Evolutionary conservation across 1,140 invertebrate species (phyloP).

Genomic region (Latrodectus geometricus): DNA sequence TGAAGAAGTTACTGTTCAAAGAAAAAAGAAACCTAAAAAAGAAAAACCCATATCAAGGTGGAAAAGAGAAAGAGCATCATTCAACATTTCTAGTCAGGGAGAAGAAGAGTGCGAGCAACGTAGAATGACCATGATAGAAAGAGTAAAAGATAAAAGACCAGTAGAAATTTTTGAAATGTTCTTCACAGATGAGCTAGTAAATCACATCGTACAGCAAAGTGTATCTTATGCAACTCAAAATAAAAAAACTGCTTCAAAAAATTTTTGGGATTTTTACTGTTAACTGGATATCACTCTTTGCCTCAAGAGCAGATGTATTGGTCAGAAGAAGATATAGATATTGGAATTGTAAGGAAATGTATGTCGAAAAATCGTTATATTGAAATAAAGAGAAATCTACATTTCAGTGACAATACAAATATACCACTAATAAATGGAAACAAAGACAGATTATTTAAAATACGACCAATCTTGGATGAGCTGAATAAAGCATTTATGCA

Average conservation of each 20-base stretch:
- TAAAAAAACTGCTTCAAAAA: too few species aligned
- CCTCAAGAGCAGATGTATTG: conserved; percentile 17
- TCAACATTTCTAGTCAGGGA: conserved; percentile 41
- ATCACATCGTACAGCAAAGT: conserved; percentile 39
- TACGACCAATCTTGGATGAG: conserved; percentile 17
- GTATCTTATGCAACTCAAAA: conserved; percentile 40
- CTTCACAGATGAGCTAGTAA: conserved; percentile 39
- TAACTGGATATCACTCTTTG: conserved; percentile 17
- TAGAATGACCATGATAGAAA: conserved; percentile 42
- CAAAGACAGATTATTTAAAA: conserved; percentile 22
- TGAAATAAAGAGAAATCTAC: conserved; percentile 21
- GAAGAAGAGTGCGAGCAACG: conserved; percentile 40
- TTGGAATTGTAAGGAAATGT: conserved; percentile 21
- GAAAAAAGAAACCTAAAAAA: conserved; percentile 34
- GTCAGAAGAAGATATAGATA: conserved; percentile 20
- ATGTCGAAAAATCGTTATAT: conserved; percentile 19
- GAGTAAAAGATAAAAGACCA: conserved; percentile 42
- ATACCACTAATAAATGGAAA: conserved; percentile 21
- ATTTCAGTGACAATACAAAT: conserved; percentile 16
- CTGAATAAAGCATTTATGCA: conserved; percentile 21
- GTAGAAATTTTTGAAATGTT: conserved; percentile 41
- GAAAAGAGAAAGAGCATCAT: conserved; percentile 39
- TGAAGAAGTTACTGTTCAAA: conserved; percentile 36
- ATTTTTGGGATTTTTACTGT: too few species aligned
- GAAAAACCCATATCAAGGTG: conserved; percentile 41